A percentile compares a stretch with the other conserved stretches of the same genome.
Evolutionary conservation across 2,797 vertebrate genomes (phyloP).

Genomic region (Halcyon smyrnensis): DNA sequence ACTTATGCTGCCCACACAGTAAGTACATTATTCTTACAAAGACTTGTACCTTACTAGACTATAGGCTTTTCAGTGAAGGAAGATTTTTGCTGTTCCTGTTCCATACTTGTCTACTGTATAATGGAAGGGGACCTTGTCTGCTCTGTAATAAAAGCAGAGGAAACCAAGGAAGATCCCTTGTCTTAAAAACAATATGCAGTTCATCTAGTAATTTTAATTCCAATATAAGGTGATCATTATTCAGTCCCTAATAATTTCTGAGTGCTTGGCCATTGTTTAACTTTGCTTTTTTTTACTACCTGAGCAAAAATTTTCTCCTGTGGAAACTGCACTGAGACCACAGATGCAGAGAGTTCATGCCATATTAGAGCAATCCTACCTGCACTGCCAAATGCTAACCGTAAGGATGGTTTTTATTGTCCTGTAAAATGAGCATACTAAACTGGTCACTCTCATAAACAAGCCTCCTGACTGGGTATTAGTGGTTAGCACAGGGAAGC

Average conservation of each 20-base stretch:
- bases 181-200: neutral
- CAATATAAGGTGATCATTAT: neutral
- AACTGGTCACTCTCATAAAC: neutral
- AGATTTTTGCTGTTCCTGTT: neutral
- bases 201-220: neutral
- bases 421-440: neutral
- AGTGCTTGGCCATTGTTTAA: neutral
- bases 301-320: neutral
- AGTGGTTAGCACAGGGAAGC: neutral
- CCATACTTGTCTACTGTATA: neutral
- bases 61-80: neutral
- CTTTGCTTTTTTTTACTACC: neutral
- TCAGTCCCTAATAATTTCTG: neutral
- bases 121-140: neutral
- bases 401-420: neutral
- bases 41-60: neutral
- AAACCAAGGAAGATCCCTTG: neutral
- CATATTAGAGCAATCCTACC: neutral
- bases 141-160: neutral
- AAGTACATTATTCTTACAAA: constrained; percentile 34
- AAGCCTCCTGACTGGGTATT: neutral
- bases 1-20: constrained; percentile 19
- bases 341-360: neutral
- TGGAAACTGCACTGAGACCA: neutral
- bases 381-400: neutral